phyloP scores from a whole-genome alignment of 2,888 invertebrate genomes.

The Rhopalosiphum nymphaeae region DNA sequence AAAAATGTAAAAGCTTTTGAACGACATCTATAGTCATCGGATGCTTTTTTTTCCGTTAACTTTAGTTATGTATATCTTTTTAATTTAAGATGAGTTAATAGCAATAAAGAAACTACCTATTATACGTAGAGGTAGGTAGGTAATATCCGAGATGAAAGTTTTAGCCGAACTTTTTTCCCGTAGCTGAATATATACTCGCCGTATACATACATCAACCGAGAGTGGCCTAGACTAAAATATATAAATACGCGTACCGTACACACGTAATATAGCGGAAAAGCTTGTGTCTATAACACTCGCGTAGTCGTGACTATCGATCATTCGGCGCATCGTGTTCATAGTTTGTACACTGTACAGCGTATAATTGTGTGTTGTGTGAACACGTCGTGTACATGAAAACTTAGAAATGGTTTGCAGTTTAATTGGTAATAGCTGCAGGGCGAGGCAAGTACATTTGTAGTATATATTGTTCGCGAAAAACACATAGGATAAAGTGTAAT shows the following conservation, averaged over 20 bases:
- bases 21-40: neutral
- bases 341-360: neutral
- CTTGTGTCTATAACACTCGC: neutral
- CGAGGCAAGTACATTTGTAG: neutral
- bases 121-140: too few species aligned
- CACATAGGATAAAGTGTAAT: neutral
- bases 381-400: neutral
- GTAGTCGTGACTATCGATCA: neutral
- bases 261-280: neutral
- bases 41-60: neutral
- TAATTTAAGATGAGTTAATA: neutral
- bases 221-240: neutral
- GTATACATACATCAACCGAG: neutral
- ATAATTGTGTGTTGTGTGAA: neutral
- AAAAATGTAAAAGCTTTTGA: neutral
- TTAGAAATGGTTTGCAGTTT: conserved; percentile 1
- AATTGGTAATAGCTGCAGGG: conserved; percentile 2
- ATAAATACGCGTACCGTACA: neutral
- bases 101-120: neutral
- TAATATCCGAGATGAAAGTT: neutral
- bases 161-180: neutral
- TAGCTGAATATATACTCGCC: neutral
- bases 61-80: neutral
- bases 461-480: neutral
- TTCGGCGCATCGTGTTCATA: neutral